Percentiles rank a stretch among this genome's conserved stretches.
phyloP scores from a whole-genome alignment of 2,113 vertebrate genomes.

The Rousettus leschenaultii region DNA sequence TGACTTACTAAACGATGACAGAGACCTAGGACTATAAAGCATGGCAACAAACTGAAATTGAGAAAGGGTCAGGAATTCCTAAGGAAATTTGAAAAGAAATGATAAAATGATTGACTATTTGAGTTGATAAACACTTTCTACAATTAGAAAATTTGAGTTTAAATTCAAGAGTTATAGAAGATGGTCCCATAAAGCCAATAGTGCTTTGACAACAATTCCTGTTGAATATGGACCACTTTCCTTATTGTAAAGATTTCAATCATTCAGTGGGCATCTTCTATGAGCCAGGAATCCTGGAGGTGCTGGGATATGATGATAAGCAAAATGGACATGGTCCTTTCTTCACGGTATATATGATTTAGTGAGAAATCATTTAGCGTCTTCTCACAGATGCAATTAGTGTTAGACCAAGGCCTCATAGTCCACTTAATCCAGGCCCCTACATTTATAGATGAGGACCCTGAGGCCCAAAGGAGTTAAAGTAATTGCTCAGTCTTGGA shows the following conservation, averaged over 20 bases:
- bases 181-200: neutral
- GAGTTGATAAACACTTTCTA: neutral
- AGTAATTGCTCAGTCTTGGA: neutral
- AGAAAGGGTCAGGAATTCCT: neutral
- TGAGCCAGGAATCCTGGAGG: neutral
- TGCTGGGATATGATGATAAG: neutral
- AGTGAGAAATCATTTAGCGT: neutral
- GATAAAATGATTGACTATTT: neutral
- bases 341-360: neutral
- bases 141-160: neutral
- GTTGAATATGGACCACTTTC: neutral
- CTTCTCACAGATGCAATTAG: neutral
- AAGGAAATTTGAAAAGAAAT: conserved; percentile 13
- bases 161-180: neutral
- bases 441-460: neutral
- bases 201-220: neutral
- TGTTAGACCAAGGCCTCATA: neutral
- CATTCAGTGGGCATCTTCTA: neutral
- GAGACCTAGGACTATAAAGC: neutral
- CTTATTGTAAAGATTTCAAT: neutral
- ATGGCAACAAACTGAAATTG: neutral
- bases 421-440: neutral
- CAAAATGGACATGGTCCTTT: neutral
- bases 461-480: neutral
- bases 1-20: neutral